Percentiles rank a stretch among this genome's conserved stretches.
phyloP scores from a whole-genome alignment of 2,113 vertebrate genomes.

The Colossoma macropomum region DNA sequence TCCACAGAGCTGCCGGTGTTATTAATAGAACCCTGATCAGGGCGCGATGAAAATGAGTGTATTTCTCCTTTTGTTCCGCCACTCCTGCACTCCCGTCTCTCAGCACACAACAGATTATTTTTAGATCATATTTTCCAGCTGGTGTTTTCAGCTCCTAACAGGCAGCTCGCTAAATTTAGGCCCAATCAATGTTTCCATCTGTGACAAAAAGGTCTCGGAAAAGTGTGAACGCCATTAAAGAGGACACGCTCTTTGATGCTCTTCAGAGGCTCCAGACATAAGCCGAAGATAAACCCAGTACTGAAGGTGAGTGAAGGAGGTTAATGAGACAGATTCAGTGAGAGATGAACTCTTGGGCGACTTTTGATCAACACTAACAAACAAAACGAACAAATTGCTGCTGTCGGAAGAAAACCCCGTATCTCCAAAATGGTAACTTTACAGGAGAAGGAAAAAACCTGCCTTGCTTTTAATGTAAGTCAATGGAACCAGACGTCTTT shows the following conservation, averaged over 20 bases:
- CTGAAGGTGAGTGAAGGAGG: neutral
- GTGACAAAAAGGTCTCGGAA: constrained; percentile 54
- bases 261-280: constrained; percentile 32
- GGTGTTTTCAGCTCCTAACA: constrained; percentile 60
- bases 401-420: too few relatives aligned
- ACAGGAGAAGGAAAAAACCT: too few relatives aligned
- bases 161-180: constrained; percentile 60
- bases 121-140: constrained; percentile 71
- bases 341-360: too few relatives aligned
- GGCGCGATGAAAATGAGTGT: constrained; percentile 70
- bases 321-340: neutral
- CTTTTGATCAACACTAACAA: too few relatives aligned
- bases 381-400: too few relatives aligned
- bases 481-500: too few relatives aligned
- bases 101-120: constrained; percentile 65
- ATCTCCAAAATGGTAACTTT: too few relatives aligned
- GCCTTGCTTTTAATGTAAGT: too few relatives aligned
- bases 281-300: neutral
- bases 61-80: constrained; percentile 67
- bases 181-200: constrained; percentile 60
- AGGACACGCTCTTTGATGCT: constrained; percentile 61
- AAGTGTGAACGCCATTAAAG: constrained; percentile 44
- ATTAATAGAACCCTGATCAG: constrained; percentile 72
- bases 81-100: constrained; percentile 48
- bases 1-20: constrained; percentile 63